Conservation (phyloP, 2,888 invertebrate genomes). For the Microctonus aethiopoides region DNA sequence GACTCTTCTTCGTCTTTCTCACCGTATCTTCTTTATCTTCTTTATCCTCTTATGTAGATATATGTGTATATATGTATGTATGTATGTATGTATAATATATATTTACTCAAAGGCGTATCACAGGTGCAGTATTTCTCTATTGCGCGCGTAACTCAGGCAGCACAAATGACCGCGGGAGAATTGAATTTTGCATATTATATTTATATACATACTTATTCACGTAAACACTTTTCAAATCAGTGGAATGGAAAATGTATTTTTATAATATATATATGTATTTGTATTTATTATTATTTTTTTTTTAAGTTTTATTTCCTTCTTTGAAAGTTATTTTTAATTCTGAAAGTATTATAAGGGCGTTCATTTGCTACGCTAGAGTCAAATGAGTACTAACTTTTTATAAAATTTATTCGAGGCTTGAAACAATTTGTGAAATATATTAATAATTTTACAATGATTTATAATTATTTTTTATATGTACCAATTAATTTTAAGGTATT, state of each 20-base stretch:
- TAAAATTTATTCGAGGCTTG: too few species aligned
- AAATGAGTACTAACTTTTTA: too few species aligned
- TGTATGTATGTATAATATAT: not conserved
- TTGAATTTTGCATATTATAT: not conserved
- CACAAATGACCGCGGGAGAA: constrained; percentile 19
- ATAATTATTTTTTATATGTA: too few species aligned
- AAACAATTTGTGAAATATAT: too few species aligned
- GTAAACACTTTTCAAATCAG: not conserved
- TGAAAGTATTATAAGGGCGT: too few species aligned
- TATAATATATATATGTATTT: too few species aligned
- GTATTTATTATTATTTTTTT: not conserved
- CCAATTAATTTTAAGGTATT: too few species aligned
- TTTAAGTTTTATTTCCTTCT: too few species aligned
- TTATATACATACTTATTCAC: not conserved
- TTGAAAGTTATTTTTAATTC: too few species aligned
- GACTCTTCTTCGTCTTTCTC: not conserved
- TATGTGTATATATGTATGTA: not conserved
- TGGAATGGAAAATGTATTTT: not conserved
- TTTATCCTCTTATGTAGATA: not conserved
- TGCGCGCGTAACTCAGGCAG: constrained; percentile 1
- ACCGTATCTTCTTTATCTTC: not conserved
- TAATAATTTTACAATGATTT: too few species aligned
- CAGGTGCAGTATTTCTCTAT: not conserved
- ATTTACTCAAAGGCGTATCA: constrained; percentile 5
- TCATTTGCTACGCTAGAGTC: too few species aligned